These are phyloP conservation scores for Drosophila yakuba DNA, from an alignment of 1,140 invertebrate genomes.

Conservation along the genomic window DNA sequence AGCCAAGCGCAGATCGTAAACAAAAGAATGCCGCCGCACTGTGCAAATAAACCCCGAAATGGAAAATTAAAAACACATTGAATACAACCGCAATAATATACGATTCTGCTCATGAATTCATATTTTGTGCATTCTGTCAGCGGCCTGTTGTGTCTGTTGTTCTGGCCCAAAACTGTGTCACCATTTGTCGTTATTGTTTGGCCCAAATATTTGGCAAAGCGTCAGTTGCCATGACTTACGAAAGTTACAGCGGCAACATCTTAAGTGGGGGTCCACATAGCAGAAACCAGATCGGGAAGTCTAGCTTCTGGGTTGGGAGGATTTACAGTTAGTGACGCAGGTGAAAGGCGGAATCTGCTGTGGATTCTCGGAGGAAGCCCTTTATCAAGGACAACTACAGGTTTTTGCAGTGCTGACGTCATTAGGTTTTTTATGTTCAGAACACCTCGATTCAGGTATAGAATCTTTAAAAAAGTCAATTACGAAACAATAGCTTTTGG, in stretches of 20 bases:
- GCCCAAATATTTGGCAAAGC: conserved; percentile 43
- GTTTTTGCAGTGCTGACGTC: conserved; percentile 34
- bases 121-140: conserved; percentile 58
- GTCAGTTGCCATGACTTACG: conserved; percentile 32
- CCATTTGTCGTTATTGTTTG: conserved; percentile 52
- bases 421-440: conserved; percentile 8
- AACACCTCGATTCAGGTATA: not conserved
- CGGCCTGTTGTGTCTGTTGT: conserved; percentile 30
- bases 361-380: conserved; percentile 14
- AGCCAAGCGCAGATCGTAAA: conserved; percentile 49
- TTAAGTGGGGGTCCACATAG: not conserved
- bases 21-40: conserved; percentile 41
- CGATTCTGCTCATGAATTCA: conserved; percentile 40
- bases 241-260: conserved; percentile 23
- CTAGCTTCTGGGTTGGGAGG: not conserved
- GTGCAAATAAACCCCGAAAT: conserved; percentile 54
- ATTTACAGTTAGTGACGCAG: not conserved
- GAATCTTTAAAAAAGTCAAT: no score
- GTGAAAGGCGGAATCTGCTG: conserved; percentile 30
- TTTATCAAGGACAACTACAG: conserved; percentile 40
- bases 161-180: conserved; percentile 66
- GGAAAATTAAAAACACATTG: conserved; percentile 37
- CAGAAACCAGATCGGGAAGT: conserved; percentile 1
- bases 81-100: conserved; percentile 12
- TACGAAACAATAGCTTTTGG: not conserved